These are phyloP conservation scores for Ianthella basta DNA, from an alignment of 37 sponge, comb jelly and placozoan species.

Conservation along the genomic window DNA sequence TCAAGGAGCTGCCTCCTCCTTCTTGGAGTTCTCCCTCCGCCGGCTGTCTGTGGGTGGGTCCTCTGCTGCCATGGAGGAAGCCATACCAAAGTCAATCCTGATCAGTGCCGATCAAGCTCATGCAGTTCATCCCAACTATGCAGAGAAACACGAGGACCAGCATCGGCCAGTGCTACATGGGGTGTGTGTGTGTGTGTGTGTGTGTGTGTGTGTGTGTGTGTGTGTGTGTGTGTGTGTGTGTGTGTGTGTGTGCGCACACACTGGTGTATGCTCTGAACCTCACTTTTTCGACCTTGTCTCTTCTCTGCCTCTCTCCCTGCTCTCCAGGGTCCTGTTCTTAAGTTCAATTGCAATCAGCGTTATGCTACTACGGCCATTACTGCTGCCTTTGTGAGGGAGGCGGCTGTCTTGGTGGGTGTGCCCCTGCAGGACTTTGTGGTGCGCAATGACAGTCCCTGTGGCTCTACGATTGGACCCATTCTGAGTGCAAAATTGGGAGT, in stretches of 20 bases:
- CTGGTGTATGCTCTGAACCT: background rate
- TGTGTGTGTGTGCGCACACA: background rate
- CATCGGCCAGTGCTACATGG: constrained; percentile 85
- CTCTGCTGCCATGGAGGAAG: constrained; percentile 72
- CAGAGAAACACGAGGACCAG: constrained; percentile 86
- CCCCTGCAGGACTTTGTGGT: constrained; percentile 90
- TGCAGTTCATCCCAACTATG: constrained; percentile 94
- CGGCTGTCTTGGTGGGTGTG: constrained; percentile 56
- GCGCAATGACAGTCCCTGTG: constrained; percentile 94
- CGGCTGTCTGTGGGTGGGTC: constrained; percentile 64
- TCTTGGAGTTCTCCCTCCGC: constrained; percentile 72
- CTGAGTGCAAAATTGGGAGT: constrained; percentile 88
- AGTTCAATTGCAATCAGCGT: constrained; percentile 90
- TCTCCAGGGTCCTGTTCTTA: constrained; percentile 77
- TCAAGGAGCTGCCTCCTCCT: constrained; percentile 89
- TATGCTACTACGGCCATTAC: constrained; percentile 96
- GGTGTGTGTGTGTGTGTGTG: constrained; percentile 37
- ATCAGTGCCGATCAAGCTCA: constrained; percentile 96
- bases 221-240: background rate
- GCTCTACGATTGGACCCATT: constrained; percentile 95
- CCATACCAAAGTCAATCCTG: constrained; percentile 90
- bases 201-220: constrained; percentile 26
- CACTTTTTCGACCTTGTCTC: no score
- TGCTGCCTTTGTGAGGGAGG: constrained; percentile 74
- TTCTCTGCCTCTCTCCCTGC: background rate